A percentile compares a stretch with the other conserved stretches of the same genome.
Evolutionary conservation across 2,888 invertebrate species (phyloP).

Genomic region (Drosophila cyrtoloma): DNA sequence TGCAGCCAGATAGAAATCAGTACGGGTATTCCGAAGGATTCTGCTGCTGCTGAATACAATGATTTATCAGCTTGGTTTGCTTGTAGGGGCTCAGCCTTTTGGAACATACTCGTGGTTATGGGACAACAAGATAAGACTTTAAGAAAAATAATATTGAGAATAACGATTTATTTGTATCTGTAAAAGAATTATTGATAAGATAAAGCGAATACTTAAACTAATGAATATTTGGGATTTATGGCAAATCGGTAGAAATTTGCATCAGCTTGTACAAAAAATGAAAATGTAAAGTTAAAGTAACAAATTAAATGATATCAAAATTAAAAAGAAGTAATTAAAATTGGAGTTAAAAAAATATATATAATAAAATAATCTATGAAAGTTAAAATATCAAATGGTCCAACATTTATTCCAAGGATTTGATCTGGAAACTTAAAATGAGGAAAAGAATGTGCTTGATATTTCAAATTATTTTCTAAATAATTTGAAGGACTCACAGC

Average conservation of each 20-base stretch:
- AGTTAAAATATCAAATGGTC: not conserved
- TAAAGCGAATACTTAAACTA: not conserved
- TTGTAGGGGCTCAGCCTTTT: not conserved
- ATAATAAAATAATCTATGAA: not conserved
- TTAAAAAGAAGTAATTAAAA: not conserved
- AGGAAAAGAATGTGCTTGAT: not conserved
- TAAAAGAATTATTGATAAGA: not conserved
- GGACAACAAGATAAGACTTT: not conserved
- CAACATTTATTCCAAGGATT: not conserved
- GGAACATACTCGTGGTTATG: not conserved
- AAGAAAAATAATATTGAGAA: not conserved
- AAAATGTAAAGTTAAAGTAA: not conserved
- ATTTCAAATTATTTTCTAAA: not conserved
- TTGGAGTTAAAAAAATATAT: fast-evolving
- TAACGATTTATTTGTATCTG: not conserved
- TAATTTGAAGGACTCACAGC: not conserved
- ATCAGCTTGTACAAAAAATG: not conserved
- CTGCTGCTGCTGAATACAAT: not conserved
- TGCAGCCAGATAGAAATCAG: not conserved
- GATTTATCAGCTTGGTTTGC: not conserved
- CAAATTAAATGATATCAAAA: not conserved
- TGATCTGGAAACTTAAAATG: not conserved
- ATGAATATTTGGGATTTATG: not conserved
- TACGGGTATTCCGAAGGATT: not conserved
- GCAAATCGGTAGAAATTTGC: not conserved